Percentiles rank a stretch among this genome's conserved stretches.
Evolutionary conservation across 2,113 vertebrate species (phyloP).

Genomic region (Aldabrachelys gigantea): DNA sequence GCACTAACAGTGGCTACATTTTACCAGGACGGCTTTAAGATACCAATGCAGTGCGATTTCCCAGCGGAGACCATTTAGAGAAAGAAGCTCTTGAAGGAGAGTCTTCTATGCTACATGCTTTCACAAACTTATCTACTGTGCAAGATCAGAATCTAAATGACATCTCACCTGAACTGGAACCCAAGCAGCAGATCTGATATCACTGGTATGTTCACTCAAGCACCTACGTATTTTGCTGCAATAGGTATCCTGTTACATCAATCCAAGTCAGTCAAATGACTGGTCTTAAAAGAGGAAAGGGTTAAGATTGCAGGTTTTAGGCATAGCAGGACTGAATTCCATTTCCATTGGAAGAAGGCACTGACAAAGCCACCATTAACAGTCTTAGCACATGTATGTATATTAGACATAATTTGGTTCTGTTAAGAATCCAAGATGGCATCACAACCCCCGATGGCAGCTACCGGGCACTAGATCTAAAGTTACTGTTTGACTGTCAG

Average conservation of each 20-base stretch:
- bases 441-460: not conserved
- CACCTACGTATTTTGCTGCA: not conserved
- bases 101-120: accelerated
- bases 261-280: not conserved
- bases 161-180: not conserved
- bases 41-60: accelerated
- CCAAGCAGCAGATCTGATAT: not conserved
- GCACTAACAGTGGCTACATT: not conserved
- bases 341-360: not conserved
- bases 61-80: not conserved
- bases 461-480: not conserved
- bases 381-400: not conserved
- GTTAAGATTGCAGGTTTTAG: not conserved
- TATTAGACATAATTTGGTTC: constrained; percentile 1
- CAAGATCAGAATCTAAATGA: not conserved
- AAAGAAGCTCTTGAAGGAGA: not conserved
- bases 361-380: not conserved
- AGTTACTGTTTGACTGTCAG: not conserved
- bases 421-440: not conserved
- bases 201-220: not conserved
- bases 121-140: not conserved
- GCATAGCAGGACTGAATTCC: not conserved
- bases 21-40: not conserved
- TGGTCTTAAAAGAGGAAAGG: not conserved
- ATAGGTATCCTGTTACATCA: not conserved